Base-by-base conservation (phyloP, 2,888 invertebrate genomes). In the Pomacea canaliculata region DNA sequence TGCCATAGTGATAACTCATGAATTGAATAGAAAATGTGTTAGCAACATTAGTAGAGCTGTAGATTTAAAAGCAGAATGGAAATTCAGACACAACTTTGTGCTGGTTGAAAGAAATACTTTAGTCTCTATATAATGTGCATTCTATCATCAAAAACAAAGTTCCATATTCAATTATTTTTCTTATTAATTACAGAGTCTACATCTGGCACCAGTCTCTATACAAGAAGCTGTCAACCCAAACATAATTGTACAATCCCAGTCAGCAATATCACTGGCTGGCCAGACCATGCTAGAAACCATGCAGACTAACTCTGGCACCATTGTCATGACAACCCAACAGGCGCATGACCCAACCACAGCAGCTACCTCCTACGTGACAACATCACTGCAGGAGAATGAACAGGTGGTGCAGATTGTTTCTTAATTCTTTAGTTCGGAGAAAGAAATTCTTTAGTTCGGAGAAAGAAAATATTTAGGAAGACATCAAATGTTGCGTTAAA, bases 181-280 rank as follows among this genome's bases (percentile, higher is more conserved):
- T 16, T 56, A 16, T 16, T 56, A 7, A 16, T 19, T 18, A 23
- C 87, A 86, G 80, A 86, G 83, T 70, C 79, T 86, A 19, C 85
- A 85, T 76, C 75, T 86, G n/a, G 83, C 86, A 76, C 81, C 84
- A 56, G 82, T 82, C 4, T 76, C 83, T 18, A 81, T 83, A 49
- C 68, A 77, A 62, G 87, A 87, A 13, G 81, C 79, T 0, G 80
- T 86, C 37, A 86, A 86, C 75, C 88, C 86, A 66, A 89, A 88
- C 78, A 86, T 88, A 68, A 88, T 89, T 48, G 85, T 90, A 23
- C 89, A 90, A 78, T 87, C 87, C 13, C 76, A 87, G 73, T 80
- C 80, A 10, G 68, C 74, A 0, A 68, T 74, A 49, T 48, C 74
- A 8, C 60, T 23, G 23, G 27, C 60, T 68, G 68, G 46, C 49